Base-by-base conservation (phyloP, 2,113 vertebrate species). In the Marcusenius ussheri region DNA sequence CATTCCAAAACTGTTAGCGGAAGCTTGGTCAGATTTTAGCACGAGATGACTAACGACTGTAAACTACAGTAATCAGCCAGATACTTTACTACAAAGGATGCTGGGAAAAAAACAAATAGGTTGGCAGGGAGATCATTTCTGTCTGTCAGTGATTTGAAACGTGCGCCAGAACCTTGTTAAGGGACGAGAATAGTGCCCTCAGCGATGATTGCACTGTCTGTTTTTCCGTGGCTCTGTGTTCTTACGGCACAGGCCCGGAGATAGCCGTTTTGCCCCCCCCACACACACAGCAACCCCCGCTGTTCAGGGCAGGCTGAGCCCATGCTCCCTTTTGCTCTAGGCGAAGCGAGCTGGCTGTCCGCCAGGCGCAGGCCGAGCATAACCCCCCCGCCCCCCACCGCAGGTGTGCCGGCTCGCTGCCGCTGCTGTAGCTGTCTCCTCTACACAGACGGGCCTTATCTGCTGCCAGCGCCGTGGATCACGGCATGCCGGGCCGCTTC, bases 241-340 rank as follows among this genome's bases (percentile, higher is more conserved):
- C 56, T 46, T n/a, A 9, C 21, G 3, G 10, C 50, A 51, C 70
- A 42, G 70, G 47, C 11, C 50, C 24, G 46, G 31, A 50, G 45
- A 50, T n/a, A n/a, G n/a, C n/a, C 35, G 10, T 77, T 62, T 62
- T n/a, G 83, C 6, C 19, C 45, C 45, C 39, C 2, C 7, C 2
- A 2, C 0, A 9, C 17, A 5, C 74, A 19, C 27, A 13, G 88
- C 42, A 88, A 74, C 88, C 89, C 74, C 17, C 1, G 19, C 51
- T n/a, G 39, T 51, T n/a, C 62, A 15, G 21, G 7, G 39, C 15
- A n/a, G 88, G 45, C 83, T 85, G 39, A 49, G 83, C 90, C 91
- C 91, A 91, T 91, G 89, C 92, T 93, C 84, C 91, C 77, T 91
- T 92, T 92, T 90, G 89, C 93, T 93, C 89, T 88, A 51, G 84